phyloP scores from a whole-genome alignment of 2,888 invertebrate species.

The Meliscaeva auricollis region DNA sequence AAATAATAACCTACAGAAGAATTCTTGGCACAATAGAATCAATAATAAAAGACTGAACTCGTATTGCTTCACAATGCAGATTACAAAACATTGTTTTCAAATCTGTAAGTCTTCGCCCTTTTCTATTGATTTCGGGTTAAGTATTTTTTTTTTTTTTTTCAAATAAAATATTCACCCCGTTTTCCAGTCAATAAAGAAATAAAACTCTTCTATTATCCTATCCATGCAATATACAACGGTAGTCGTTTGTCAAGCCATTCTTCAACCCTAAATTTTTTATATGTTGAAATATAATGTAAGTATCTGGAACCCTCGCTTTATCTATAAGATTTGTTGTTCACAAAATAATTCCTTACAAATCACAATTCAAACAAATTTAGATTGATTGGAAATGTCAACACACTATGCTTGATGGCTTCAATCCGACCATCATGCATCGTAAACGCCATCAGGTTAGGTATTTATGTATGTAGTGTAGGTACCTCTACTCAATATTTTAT shows the following conservation, averaged over 20 bases:
- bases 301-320: constrained; percentile 9
- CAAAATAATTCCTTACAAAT: constrained; percentile 63
- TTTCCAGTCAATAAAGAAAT: not conserved
- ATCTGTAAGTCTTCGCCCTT: not conserved
- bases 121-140: not conserved
- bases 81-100: not conserved
- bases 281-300: not conserved
- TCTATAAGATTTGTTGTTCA: constrained; percentile 29
- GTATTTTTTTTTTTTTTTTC: too few relatives aligned
- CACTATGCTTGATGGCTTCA: constrained; percentile 25
- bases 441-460: constrained; percentile 34
- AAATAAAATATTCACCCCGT: constrained; percentile 17
- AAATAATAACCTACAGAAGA: too few relatives aligned
- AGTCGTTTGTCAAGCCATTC: constrained; percentile 8
- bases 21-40: too few relatives aligned
- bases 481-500: not conserved
- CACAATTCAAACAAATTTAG: constrained; percentile 73
- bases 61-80: too few relatives aligned
- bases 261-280: constrained; percentile 23
- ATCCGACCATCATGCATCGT: constrained; percentile 16
- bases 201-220: not conserved
- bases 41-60: too few relatives aligned
- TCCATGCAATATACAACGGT: not conserved
- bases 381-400: constrained; percentile 69
- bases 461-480: not conserved